Evolutionary conservation across 53 echinoderm and acorn worm genomes (phyloP), one percentile per base, ranked within the genome.

Genomic region (Luidia sarsii): DNA sequence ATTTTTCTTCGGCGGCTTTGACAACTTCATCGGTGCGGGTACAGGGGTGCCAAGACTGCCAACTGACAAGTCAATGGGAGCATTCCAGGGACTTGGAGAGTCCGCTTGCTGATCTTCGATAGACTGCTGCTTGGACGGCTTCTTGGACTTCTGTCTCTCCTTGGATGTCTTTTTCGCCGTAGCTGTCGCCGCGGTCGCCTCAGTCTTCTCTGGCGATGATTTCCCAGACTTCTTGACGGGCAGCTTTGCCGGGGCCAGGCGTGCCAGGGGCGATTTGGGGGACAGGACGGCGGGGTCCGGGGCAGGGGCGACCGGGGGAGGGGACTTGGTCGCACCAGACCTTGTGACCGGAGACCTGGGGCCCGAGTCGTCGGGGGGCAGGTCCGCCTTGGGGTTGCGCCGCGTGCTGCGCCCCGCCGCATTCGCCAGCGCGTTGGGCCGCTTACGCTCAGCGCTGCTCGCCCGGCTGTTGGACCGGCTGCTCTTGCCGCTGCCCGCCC

Each of bases 391-490:
- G 36, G 75, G 75, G 29, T 75, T 75, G 43, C 75, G 75, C 75
- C 75, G 75, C 60, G 75, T 75, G 75, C 80, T 80, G 64, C 65
- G 80, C 24, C 52, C 75, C 18, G 61, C 22, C 23, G 23, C 38
- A 4, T 55, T 28, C 21, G 36, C 59, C n/a, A 32, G 7, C 11
- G 18, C 41, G 18, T 36, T 39, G 16, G 24, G 70, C 48, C 32
- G 66, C 3, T 48, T 36, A 63, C 71, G 60, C 50, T 71, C 68
- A 24, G 62, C 45, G 48, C 72, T 84, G 48, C 73, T 67, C 19
- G 85, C 50, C 0, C 89, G 83, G n/a, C 90, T 87, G 10, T 69
- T 87, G 43, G 84, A 87, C 65, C 85, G 70, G 64, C 89, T 89
- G 23, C 86, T 77, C 14, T 87, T 82, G 36, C 82, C 65, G 56